phyloP scores from a whole-genome alignment of 2,888 invertebrate genomes.

The Chymomyza caudatula region DNA sequence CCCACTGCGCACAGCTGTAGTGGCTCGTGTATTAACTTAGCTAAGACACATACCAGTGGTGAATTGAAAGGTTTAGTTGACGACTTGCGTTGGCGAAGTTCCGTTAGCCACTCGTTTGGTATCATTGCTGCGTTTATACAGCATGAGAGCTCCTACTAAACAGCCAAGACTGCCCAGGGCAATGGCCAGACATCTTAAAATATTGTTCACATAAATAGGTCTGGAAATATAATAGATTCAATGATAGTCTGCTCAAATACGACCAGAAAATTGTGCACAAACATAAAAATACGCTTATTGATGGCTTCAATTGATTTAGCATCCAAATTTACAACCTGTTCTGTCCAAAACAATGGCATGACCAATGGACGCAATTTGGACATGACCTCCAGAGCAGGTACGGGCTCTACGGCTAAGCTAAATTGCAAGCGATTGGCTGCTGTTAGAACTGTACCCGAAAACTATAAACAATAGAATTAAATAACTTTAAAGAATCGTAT shows the following conservation, averaged over 20 bases:
- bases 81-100: too few species aligned
- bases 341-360: slow-evolving; percentile 87
- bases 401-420: slow-evolving; percentile 81
- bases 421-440: slow-evolving; percentile 87
- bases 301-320: slow-evolving; percentile 46
- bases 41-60: too few species aligned
- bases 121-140: slow-evolving; percentile 17
- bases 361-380: slow-evolving; percentile 82
- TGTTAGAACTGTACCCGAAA: slow-evolving; percentile 83
- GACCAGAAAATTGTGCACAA: neutral
- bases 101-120: too few species aligned
- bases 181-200: slow-evolving; percentile 49
- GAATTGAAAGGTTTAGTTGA: neutral
- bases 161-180: slow-evolving; percentile 44
- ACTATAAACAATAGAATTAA: too few species aligned
- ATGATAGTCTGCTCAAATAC: neutral
- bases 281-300: slow-evolving; percentile 56
- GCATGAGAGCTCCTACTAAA: slow-evolving; percentile 31
- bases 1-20: too few species aligned
- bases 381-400: slow-evolving; percentile 83
- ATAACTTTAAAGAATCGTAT: too few species aligned
- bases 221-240: slow-evolving; percentile 16
- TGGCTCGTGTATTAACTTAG: too few species aligned
- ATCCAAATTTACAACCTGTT: slow-evolving; percentile 81
- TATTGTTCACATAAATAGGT: slow-evolving; percentile 46